Conservation (phyloP, 2,888 invertebrate species). For the Clivina fossor region DNA sequence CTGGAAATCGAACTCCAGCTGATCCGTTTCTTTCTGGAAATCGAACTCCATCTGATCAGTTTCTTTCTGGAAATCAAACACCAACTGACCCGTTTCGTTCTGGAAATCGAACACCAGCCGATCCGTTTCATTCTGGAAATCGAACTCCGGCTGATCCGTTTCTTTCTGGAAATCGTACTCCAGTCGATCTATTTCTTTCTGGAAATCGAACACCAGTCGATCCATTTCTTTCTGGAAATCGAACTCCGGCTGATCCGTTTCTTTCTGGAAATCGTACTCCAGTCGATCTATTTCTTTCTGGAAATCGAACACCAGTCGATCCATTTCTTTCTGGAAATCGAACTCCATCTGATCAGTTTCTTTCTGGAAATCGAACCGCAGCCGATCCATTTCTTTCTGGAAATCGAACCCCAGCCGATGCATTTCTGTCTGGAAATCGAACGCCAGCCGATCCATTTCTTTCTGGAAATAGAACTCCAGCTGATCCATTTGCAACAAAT, state of each 20-base stretch:
- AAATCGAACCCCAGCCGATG: neutral
- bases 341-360: constrained; percentile 21
- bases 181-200: neutral
- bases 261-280: neutral
- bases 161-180: neutral
- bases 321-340: constrained; percentile 1
- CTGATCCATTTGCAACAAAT: constrained; percentile 8
- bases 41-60: no score
- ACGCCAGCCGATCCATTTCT: neutral
- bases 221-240: neutral
- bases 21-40: no score
- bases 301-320: neutral
- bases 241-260: neutral
- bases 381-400: neutral
- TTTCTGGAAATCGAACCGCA: neutral
- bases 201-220: neutral
- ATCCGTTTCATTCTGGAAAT: neutral
- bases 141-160: constrained; percentile 16
- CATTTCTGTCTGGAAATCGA: neutral
- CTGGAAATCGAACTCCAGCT: no score
- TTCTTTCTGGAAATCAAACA: no score
- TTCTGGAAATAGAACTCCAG: constrained; percentile 17
- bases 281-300: neutral
- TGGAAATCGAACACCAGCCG: no score
- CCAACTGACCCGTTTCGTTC: no score